Conservation (phyloP, 2,888 invertebrate genomes). For the Tipula vernalis region DNA sequence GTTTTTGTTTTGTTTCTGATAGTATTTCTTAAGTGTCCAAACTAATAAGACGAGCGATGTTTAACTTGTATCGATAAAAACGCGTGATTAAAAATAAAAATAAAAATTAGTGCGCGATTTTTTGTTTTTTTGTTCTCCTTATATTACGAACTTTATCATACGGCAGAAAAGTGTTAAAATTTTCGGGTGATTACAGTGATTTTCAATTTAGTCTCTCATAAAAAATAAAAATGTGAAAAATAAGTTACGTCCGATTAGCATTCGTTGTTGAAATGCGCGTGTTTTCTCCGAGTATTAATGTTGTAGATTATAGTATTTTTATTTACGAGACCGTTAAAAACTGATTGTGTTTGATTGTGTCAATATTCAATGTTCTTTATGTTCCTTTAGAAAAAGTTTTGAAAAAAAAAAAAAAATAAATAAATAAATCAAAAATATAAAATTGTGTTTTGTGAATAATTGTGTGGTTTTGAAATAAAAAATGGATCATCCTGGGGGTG, state of each 20-base stretch:
- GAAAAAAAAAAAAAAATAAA: background rate
- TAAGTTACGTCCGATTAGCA: background rate
- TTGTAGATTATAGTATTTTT: background rate
- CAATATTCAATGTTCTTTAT: background rate
- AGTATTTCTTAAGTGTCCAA: constrained; percentile 10
- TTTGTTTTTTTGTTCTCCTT: background rate
- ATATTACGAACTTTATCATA: background rate
- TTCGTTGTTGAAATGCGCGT: no score
- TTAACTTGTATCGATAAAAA: background rate
- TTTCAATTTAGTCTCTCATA: background rate
- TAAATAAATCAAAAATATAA: no score
- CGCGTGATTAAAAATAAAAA: background rate
- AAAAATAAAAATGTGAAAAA: background rate
- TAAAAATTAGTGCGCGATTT: background rate
- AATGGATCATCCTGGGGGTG: constrained; percentile 69
- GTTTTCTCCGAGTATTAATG: background rate
- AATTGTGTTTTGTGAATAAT: background rate
- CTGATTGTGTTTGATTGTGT: background rate
- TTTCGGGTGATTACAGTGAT: background rate
- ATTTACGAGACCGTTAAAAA: background rate
- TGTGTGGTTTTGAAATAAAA: background rate
- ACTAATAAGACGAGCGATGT: constrained; percentile 8
- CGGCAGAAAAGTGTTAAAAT: background rate
- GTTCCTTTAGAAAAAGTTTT: background rate
- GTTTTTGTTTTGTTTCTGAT: constrained; percentile 4